Evolutionary conservation across 2,113 vertebrate genomes (phyloP).

Genomic region (Pelecanus crispus): DNA sequence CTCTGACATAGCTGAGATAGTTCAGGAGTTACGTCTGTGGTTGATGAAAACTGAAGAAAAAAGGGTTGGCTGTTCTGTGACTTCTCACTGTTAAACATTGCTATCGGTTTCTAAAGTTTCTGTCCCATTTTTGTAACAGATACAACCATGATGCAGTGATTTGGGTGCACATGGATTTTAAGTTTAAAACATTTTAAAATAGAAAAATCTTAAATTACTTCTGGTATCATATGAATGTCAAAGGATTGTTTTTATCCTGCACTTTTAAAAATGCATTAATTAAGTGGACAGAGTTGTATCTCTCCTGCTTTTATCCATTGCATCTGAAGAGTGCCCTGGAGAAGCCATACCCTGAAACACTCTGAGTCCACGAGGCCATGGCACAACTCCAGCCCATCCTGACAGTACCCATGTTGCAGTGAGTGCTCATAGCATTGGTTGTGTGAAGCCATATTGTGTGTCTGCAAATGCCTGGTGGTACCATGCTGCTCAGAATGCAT

Average conservation of each 20-base stretch:
- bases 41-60: background rate
- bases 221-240: background rate
- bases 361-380: background rate
- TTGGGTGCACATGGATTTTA: background rate
- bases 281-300: background rate
- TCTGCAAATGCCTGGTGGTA: background rate
- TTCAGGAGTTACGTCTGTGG: background rate
- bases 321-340: background rate
- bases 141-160: background rate
- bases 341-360: background rate
- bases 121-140: background rate
- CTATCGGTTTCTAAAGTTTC: background rate
- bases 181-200: background rate
- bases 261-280: background rate
- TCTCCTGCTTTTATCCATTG: background rate
- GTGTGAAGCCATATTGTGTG: background rate
- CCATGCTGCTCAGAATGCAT: background rate
- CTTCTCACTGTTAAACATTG: background rate
- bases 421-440: background rate
- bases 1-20: constrained; percentile 4
- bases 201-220: background rate
- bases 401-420: background rate
- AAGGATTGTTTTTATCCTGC: background rate
- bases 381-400: background rate
- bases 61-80: background rate